A percentile compares a stretch with the other conserved stretches of the same genome.
Evolutionary conservation across 2,888 invertebrate species (phyloP).

Genomic region (Catotricha subobsoleta): DNA sequence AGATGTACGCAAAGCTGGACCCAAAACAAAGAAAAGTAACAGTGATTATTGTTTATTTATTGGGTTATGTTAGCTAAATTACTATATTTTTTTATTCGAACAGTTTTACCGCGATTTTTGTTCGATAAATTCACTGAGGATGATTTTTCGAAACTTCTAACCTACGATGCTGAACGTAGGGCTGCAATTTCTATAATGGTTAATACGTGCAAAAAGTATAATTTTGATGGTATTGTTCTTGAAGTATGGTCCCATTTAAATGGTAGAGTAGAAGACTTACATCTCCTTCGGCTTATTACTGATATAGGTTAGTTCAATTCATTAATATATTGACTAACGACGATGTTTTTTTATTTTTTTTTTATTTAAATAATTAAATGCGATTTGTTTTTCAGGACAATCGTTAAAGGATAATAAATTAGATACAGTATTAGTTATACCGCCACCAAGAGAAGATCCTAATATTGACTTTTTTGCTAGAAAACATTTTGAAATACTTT

Average conservation of each 20-base stretch:
- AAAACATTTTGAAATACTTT: conserved; percentile 58
- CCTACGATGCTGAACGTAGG: conserved; percentile 44
- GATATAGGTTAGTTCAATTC: conserved; percentile 34
- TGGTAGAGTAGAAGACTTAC: conserved; percentile 37
- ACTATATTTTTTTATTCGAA: conserved; percentile 16
- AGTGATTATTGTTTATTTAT: too few species aligned
- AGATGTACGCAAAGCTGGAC: conserved; percentile 38
- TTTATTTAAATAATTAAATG: too few species aligned
- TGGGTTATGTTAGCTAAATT: conserved; percentile 26
- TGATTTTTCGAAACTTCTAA: conserved; percentile 56
- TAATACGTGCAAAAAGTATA: conserved; percentile 50
- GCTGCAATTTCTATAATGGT: conserved; percentile 50
- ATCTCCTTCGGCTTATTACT: conserved; percentile 44
- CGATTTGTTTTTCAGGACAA: neutral
- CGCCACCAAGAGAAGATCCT: conserved; percentile 42
- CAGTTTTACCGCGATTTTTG: conserved; percentile 75
- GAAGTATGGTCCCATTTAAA: conserved; percentile 81
- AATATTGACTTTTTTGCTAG: conserved; percentile 48
- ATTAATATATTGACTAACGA: too few species aligned
- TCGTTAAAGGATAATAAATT: conserved; percentile 32
- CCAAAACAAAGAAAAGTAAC: conserved; percentile 13
- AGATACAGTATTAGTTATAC: conserved; percentile 58
- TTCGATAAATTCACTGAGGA: conserved; percentile 71
- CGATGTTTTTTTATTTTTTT: too few species aligned
- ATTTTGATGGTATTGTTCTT: conserved; percentile 77